Evolutionary conservation across 2,888 invertebrate species (phyloP).

Genomic region (Lasioglossum morio): DNA sequence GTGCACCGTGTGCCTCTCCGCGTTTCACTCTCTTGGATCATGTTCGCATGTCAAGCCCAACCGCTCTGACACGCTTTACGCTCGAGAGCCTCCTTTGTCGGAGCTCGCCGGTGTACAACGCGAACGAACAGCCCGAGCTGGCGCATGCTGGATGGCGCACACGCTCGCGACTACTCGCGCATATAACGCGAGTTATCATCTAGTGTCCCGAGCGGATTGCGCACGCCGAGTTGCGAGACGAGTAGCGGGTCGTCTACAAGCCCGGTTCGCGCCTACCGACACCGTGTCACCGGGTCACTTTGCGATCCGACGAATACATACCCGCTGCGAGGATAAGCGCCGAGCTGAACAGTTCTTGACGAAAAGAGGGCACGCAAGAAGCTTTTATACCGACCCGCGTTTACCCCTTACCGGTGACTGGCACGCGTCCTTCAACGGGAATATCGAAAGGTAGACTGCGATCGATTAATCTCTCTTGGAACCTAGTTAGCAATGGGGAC

Average conservation of each 20-base stretch:
- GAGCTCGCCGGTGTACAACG: slow-evolving; percentile 60
- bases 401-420: neutral
- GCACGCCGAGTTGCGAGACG: neutral
- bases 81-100: slow-evolving; percentile 72
- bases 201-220: slow-evolving; percentile 30
- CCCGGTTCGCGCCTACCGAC: slow-evolving; percentile 36
- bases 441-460: too few species aligned
- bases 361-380: neutral
- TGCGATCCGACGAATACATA: neutral
- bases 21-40: slow-evolving; percentile 71
- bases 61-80: slow-evolving; percentile 72
- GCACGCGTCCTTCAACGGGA: neutral
- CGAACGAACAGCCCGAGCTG: slow-evolving; percentile 24
- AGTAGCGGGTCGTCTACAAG: neutral
- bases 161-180: slow-evolving; percentile 22
- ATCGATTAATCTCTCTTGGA: too few species aligned
- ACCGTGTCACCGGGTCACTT: slow-evolving; percentile 58
- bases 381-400: neutral
- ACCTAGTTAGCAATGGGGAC: too few species aligned
- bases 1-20: slow-evolving; percentile 26
- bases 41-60: slow-evolving; percentile 73
- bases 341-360: neutral
- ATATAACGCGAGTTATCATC: slow-evolving; percentile 53
- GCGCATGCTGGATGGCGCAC: neutral
- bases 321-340: neutral